Conservation (phyloP, 2,113 vertebrate genomes). For the Arizona elegans region DNA sequence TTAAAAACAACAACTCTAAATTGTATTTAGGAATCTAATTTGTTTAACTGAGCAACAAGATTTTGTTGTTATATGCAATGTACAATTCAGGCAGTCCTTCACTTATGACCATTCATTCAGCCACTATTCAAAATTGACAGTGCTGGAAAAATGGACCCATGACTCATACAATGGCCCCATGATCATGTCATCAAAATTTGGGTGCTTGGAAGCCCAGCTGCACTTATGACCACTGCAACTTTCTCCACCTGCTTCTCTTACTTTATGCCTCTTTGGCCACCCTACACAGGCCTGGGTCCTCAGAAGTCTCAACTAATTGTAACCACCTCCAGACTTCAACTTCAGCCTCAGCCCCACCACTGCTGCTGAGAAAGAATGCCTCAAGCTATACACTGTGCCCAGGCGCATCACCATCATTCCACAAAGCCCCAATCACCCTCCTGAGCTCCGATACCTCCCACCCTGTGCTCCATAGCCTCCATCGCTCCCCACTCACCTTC, state of each 20-base stretch:
- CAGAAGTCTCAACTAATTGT: not conserved
- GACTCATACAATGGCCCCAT: not conserved
- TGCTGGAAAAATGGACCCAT: not conserved
- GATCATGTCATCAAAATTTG: not conserved
- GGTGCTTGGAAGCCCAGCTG: not conserved
- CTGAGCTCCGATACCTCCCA: too few species aligned
- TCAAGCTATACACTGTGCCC: not conserved
- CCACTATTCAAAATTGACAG: not conserved
- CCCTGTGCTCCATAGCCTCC: too few species aligned
- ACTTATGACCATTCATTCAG: not conserved
- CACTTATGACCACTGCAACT: not conserved
- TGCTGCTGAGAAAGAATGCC: not conserved
- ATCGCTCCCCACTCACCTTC: too few species aligned
- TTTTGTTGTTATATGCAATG: not conserved
- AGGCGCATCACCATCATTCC: too few species aligned
- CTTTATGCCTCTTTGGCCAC: not conserved
- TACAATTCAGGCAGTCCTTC: not conserved
- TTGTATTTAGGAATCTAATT: not conserved
- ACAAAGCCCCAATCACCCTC: too few species aligned
- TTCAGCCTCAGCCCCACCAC: not conserved
- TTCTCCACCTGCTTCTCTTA: not conserved
- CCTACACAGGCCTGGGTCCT: not conserved
- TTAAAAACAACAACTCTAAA: not conserved
- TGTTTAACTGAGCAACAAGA: not conserved
- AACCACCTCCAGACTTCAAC: not conserved